Conservation (phyloP, 2,888 invertebrate species). For the Epistrophe grossulariae region DNA sequence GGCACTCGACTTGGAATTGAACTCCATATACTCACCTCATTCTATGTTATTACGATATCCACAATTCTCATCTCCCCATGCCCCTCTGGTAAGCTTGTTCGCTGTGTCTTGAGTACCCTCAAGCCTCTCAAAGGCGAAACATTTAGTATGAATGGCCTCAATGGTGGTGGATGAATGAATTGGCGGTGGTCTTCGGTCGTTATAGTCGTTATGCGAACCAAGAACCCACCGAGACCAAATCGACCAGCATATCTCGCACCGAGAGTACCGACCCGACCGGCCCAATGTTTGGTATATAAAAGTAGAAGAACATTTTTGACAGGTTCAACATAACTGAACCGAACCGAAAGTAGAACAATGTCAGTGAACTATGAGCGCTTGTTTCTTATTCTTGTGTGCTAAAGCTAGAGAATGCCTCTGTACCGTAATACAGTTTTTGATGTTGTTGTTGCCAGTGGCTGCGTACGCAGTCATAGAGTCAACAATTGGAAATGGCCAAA, state of each 20-base stretch:
- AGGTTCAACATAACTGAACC: slow-evolving; percentile 75
- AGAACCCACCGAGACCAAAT: slow-evolving; percentile 22
- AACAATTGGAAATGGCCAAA: slow-evolving; percentile 61
- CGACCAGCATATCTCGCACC: slow-evolving; percentile 34
- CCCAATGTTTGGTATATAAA: slow-evolving; percentile 7
- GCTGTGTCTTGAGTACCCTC: neutral
- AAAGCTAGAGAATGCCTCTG: slow-evolving; percentile 50
- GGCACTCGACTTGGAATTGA: slow-evolving; percentile 64
- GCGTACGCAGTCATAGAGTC: slow-evolving; percentile 65
- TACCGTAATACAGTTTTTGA: slow-evolving; percentile 45
- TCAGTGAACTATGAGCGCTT: slow-evolving; percentile 74
- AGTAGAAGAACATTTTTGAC: slow-evolving; percentile 69
- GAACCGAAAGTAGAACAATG: slow-evolving; percentile 76
- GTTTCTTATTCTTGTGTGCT: slow-evolving; percentile 37
- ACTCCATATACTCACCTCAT: slow-evolving; percentile 53
- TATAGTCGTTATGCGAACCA: neutral
- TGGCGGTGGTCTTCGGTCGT: slow-evolving; percentile 41
- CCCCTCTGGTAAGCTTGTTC: neutral
- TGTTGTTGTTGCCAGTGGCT: slow-evolving; percentile 46
- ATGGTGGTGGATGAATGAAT: slow-evolving; percentile 68
- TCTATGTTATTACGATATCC: slow-evolving; percentile 10
- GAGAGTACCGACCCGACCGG: slow-evolving; percentile 2
- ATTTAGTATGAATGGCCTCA: slow-evolving; percentile 66
- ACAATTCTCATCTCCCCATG: neutral
- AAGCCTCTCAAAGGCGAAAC: slow-evolving; percentile 14